These are phyloP conservation scores for Altica lythri DNA, from an alignment of 2,888 invertebrate genomes.

Conservation along the genomic window DNA sequence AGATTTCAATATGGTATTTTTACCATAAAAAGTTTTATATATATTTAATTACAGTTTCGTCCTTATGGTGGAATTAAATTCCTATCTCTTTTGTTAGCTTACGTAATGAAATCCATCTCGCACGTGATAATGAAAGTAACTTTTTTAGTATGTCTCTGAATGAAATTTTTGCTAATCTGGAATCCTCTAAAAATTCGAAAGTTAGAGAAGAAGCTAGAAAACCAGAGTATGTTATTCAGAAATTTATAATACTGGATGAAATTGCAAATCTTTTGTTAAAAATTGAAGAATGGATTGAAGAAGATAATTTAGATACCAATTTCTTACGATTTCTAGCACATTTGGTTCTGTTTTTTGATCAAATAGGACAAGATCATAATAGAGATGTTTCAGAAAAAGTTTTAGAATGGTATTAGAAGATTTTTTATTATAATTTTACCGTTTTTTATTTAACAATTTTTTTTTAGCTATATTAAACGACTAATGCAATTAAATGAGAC, in stretches of 20 bases:
- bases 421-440: not conserved
- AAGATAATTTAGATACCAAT: constrained; percentile 58
- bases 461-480: constrained; percentile 65
- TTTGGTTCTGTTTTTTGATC: constrained; percentile 79
- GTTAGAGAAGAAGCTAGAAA: constrained; percentile 66
- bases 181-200: constrained; percentile 63
- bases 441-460: not conserved
- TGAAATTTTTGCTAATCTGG: constrained; percentile 70
- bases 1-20: too few species aligned
- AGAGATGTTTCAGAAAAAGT: constrained; percentile 76
- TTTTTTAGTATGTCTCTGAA: constrained; percentile 66
- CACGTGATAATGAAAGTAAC: too few species aligned
- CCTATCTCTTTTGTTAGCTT: too few species aligned
- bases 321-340: constrained; percentile 84
- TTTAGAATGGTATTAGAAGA: constrained; percentile 64
- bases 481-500: constrained; percentile 77
- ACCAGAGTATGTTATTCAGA: constrained; percentile 79
- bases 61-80: too few species aligned
- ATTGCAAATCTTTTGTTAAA: constrained; percentile 73
- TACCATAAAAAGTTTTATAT: not conserved
- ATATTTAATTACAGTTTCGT: not conserved
- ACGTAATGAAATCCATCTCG: too few species aligned
- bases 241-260: constrained; percentile 83
- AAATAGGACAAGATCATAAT: constrained; percentile 73
- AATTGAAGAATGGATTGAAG: constrained; percentile 69